A percentile compares a stretch with the other conserved stretches of the same genome.
phyloP scores from a whole-genome alignment of 2,113 vertebrate genomes.

The Herpetotheres cachinnans region DNA sequence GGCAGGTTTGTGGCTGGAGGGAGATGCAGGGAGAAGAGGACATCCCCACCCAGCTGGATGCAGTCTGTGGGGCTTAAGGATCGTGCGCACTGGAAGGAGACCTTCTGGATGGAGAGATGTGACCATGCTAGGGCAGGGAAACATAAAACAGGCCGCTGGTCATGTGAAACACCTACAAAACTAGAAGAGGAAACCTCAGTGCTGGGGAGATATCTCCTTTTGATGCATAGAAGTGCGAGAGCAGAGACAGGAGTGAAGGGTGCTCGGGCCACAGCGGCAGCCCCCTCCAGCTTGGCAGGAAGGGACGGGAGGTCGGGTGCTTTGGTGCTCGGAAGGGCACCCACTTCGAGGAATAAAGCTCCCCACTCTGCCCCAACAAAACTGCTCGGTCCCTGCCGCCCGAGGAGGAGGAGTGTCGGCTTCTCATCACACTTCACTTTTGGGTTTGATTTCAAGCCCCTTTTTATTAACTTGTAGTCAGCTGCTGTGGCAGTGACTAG shows the following conservation, averaged over 20 bases:
- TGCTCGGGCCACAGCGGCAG: not conserved
- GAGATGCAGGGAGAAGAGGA: not conserved
- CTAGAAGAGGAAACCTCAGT: not conserved
- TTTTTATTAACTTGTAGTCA: conserved; percentile 65
- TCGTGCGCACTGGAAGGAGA: not conserved
- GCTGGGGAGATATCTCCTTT: not conserved
- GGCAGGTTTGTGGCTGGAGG: not conserved
- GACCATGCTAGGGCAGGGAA: not conserved
- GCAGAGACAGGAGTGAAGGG: not conserved
- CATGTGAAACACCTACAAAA: not conserved
- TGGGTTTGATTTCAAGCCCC: not conserved
- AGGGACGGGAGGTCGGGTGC: fast-evolving
- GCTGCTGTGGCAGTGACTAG: conserved; percentile 20
- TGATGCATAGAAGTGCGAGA: not conserved
- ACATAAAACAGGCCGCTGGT: not conserved
- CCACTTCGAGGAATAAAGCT: fast-evolving
- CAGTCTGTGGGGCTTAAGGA: not conserved
- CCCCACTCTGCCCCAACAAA: not conserved
- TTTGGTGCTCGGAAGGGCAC: not conserved
- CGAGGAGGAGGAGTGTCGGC: not conserved
- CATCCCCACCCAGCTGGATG: not conserved
- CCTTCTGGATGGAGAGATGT: not conserved
- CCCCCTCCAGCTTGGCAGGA: not conserved
- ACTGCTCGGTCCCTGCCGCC: not conserved
- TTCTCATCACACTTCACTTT: not conserved